Evolutionary conservation across 1,140 invertebrate genomes (phyloP).

Genomic region (Pseudachorutes palmiensis): DNA sequence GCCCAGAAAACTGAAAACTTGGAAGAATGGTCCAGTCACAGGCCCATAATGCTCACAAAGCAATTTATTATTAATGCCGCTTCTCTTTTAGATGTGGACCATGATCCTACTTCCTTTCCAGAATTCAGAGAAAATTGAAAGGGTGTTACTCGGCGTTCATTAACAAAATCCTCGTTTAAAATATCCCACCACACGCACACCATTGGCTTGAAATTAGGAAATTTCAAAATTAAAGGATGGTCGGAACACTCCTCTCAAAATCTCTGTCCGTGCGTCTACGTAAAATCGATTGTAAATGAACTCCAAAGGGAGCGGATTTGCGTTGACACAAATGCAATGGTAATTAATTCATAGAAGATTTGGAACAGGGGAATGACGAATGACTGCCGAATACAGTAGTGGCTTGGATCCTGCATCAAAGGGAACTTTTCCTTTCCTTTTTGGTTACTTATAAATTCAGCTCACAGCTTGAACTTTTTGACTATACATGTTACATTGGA

Average conservation of each 20-base stretch:
- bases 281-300: too few relatives aligned
- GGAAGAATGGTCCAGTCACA: neutral
- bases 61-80: slow-evolving; percentile 10
- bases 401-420: slow-evolving; percentile 31
- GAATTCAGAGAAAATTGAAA: neutral
- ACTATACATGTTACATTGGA: slow-evolving; percentile 18
- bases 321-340: too few relatives aligned
- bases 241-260: too few relatives aligned
- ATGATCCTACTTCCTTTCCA: neutral
- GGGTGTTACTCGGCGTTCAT: too few relatives aligned
- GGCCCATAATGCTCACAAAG: neutral
- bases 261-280: too few relatives aligned
- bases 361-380: neutral
- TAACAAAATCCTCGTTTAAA: neutral
- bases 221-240: too few relatives aligned
- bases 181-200: too few relatives aligned
- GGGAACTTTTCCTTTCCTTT: slow-evolving; percentile 8
- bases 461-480: slow-evolving; percentile 38
- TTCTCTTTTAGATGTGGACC: neutral
- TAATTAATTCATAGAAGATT: slow-evolving; percentile 32
- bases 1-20: neutral
- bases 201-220: too few relatives aligned
- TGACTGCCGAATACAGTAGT: neutral
- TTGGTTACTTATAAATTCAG: slow-evolving; percentile 23
- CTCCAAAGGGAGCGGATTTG: too few relatives aligned